phyloP scores from a whole-genome alignment of 1,140 invertebrate species.

The Papilio helenus region DNA sequence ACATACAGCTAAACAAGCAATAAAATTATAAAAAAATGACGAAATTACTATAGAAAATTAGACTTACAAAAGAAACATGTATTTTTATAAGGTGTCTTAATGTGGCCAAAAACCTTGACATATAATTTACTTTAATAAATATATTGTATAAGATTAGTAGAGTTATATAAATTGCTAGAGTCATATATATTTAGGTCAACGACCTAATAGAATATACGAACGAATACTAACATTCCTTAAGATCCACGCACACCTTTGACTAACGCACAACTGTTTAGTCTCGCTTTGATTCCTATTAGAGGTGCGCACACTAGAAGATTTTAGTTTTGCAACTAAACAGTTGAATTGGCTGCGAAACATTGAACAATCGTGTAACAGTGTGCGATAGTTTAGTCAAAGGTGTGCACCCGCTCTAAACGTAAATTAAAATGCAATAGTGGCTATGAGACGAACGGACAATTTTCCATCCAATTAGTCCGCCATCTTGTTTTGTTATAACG shows the following conservation, averaged over 20 bases:
- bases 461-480: neutral
- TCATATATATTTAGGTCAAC: conserved; percentile 5
- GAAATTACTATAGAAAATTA: neutral
- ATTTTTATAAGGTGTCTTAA: conserved; percentile 26
- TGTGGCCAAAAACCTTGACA: conserved; percentile 19
- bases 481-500: neutral
- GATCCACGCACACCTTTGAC: neutral
- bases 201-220: neutral
- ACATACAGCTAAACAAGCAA: neutral
- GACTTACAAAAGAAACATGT: conserved; percentile 6
- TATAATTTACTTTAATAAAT: neutral
- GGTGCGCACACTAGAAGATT: too few species aligned
- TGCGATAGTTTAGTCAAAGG: too few species aligned
- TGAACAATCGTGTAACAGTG: too few species aligned
- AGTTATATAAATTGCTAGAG: neutral
- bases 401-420: too few species aligned
- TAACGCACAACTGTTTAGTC: too few species aligned
- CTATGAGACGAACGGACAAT: neutral
- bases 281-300: too few species aligned
- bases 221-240: neutral
- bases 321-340: too few species aligned
- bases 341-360: too few species aligned
- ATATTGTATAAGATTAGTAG: conserved; percentile 4
- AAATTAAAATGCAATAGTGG: neutral
- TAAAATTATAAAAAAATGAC: neutral